Evolutionary conservation across 1,140 invertebrate species (phyloP), one percentile per base, ranked within the genome.

Genomic region (Drosophila santomea): DNA sequence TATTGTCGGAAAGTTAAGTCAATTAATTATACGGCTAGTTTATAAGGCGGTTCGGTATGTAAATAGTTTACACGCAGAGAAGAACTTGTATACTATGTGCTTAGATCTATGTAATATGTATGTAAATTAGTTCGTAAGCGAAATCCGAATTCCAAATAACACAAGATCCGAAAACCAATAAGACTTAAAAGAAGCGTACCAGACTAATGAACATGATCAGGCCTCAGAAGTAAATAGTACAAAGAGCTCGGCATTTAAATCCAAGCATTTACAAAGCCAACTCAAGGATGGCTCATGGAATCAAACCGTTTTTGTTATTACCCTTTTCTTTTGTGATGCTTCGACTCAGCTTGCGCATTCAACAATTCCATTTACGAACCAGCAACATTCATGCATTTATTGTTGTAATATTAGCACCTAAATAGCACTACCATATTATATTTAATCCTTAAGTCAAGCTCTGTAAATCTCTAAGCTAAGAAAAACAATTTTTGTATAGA

Each of bases 401-500:
- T 45, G 69, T 60, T 68, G 66, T 68, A 69, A 73, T 75, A 56
- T 45, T 57, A 57, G 41, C 36, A 41, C 43, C 28, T 71, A 72
- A 44, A 10, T 76, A 82, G 43, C 23, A 56, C 58, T 79, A 67
- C 20, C 50, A 67, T 59, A 59, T 57, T 44, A 20, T 47, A 64
- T 25, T 20, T 23, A 32, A 43, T 14, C 10, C 4, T 35, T 44
- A 23, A 64, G 52, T 38, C 28, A 54, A 71, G 38, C 28, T 69
- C 52, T 75, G 61, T 82, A 68, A 56, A 81, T 60, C 61, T 35
- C 3, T 68, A 68, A 28, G 59, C 38, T 20, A 76, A 85, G 50
- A 59, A 80, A 32, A 55, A 74, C 77, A 77, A 81, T 81, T 85
- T 85, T 85, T 81, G 77, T 85, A 86, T 81, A 78, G 55, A 85